These are phyloP conservation scores for Aporophyla nigra DNA, from an alignment of 2,888 invertebrate genomes.

Conservation along the genomic window DNA sequence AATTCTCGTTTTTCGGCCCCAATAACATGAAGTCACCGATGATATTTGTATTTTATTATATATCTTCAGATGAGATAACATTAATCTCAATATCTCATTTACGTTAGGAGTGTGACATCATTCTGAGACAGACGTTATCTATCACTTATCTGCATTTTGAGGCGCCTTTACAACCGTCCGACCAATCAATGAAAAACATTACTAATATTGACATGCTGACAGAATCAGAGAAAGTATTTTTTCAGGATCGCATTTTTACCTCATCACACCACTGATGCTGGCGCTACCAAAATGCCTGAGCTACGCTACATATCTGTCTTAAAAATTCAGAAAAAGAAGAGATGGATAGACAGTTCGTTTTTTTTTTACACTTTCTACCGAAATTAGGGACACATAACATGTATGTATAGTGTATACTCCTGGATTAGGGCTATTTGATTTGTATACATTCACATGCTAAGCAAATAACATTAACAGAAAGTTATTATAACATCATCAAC, in stretches of 20 bases:
- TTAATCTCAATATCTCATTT: neutral
- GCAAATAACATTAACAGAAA: too few relatives aligned
- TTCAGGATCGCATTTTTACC: neutral
- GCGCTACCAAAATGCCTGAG: neutral
- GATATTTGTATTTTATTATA: conserved; percentile 3
- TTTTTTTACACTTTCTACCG: too few relatives aligned
- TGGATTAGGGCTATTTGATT: too few relatives aligned
- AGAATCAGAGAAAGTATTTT: neutral
- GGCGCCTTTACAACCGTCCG: neutral
- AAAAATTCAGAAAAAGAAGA: neutral
- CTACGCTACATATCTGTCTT: too few relatives aligned
- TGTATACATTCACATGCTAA: too few relatives aligned
- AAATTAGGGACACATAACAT: too few relatives aligned
- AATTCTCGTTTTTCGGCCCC: neutral
- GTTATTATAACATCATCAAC: too few relatives aligned
- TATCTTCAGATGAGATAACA: conserved; percentile 1
- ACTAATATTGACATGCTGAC: neutral
- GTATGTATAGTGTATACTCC: too few relatives aligned
- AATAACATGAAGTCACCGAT: neutral
- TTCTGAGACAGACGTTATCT: conserved; percentile 1
- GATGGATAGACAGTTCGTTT: too few relatives aligned
- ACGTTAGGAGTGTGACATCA: neutral
- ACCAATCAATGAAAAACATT: neutral
- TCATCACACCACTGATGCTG: neutral
- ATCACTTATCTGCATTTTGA: neutral